Evolutionary conservation across 2,113 vertebrate genomes (phyloP).

Genomic region (Dolichallabes microphthalmus): DNA sequence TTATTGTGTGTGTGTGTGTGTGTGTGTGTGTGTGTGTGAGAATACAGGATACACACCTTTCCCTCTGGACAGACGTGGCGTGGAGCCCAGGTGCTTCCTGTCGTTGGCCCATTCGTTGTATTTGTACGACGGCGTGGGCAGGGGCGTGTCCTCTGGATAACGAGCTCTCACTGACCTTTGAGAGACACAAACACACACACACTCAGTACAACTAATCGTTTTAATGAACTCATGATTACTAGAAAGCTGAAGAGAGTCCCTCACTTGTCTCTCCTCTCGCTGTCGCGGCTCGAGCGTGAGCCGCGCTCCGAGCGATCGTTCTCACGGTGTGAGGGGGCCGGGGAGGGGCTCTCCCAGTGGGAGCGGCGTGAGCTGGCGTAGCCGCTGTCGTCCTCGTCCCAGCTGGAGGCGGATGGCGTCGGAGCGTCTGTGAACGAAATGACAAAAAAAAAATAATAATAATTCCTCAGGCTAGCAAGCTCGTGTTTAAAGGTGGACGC

Average conservation of each 20-base stretch:
- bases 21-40: not conserved
- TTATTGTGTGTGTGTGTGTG: not conserved
- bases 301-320: conserved; percentile 81
- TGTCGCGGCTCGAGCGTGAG: conserved; percentile 74
- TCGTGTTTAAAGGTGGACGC: not conserved
- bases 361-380: conserved; percentile 79
- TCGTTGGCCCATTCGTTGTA: conserved; percentile 98
- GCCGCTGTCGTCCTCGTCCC: conserved; percentile 93
- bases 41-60: conserved; percentile 76
- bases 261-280: conserved; percentile 78
- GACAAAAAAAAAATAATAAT: too few relatives aligned
- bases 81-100: conserved; percentile 85
- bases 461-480: not conserved
- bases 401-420: conserved; percentile 90
- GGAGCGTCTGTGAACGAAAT: conserved; percentile 75
- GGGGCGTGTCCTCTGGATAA: conserved; percentile 83
- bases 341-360: conserved; percentile 95
- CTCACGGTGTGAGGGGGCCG: conserved; percentile 80
- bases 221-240: not conserved
- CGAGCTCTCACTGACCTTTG: conserved; percentile 83
- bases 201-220: not conserved
- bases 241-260: conserved; percentile 18
- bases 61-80: conserved; percentile 89
- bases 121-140: conserved; percentile 94
- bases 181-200: conserved; percentile 18